phyloP scores from a whole-genome alignment of 2,888 invertebrate genomes.

The Crematogaster levior region DNA sequence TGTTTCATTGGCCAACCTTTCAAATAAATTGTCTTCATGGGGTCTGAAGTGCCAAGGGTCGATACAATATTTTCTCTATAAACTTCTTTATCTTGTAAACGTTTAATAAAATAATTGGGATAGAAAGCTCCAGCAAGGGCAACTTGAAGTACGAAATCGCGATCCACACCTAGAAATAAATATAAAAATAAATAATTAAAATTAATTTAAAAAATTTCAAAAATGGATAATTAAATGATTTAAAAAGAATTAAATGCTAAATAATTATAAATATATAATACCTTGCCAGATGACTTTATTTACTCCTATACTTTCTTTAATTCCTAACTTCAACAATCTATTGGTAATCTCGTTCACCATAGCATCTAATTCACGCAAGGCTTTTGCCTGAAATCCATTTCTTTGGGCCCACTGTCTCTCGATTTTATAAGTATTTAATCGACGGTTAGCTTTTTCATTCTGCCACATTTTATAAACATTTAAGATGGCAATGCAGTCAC shows the following conservation, averaged over 20 bases:
- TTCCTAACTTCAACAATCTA: constrained; percentile 88
- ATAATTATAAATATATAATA: constrained; percentile 63
- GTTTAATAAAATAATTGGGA: constrained; percentile 93
- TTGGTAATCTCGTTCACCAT: constrained; percentile 90
- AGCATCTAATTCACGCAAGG: constrained; percentile 90
- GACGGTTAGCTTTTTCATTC: constrained; percentile 87
- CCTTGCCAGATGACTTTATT: constrained; percentile 85
- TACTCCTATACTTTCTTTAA: constrained; percentile 86
- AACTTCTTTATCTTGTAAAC: constrained; percentile 87
- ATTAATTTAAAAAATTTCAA: background rate
- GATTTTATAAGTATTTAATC: constrained; percentile 86
- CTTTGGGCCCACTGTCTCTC: constrained; percentile 90
- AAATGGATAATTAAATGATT: background rate
- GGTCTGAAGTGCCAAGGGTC: constrained; percentile 92
- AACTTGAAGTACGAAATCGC: constrained; percentile 89
- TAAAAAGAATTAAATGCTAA: background rate
- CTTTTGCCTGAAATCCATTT: constrained; percentile 90
- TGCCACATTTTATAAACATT: constrained; percentile 94
- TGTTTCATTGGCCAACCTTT: constrained; percentile 87
- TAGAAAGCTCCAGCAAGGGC: constrained; percentile 95
- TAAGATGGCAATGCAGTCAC: constrained; percentile 93
- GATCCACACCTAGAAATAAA: constrained; percentile 82
- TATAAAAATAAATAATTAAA: background rate
- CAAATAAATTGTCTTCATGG: constrained; percentile 91
- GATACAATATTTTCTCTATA: constrained; percentile 81